phyloP scores from a whole-genome alignment of 2,888 invertebrate genomes.

The Melanophora roralis region DNA sequence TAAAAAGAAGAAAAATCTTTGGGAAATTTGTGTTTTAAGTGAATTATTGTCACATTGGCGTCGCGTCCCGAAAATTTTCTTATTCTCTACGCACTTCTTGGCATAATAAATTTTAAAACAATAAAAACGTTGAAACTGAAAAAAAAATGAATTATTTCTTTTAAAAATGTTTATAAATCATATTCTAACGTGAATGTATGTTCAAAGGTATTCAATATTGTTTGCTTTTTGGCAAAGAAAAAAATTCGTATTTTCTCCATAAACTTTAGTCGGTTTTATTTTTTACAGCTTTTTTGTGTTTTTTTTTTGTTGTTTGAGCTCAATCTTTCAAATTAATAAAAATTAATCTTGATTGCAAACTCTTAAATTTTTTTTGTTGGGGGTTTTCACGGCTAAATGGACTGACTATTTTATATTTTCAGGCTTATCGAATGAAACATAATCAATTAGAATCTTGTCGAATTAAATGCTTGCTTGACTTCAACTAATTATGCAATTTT shows the following conservation, averaged over 20 bases:
- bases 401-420: not conserved
- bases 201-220: not conserved
- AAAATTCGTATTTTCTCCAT: conserved; percentile 9
- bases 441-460: conserved; percentile 57
- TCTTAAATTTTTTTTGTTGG: not conserved
- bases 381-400: not conserved
- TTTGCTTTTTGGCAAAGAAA: not conserved
- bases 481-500: conserved; percentile 69
- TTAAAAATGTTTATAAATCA: conserved; percentile 38
- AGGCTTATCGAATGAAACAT: not conserved
- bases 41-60: conserved; percentile 59
- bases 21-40: conserved; percentile 48
- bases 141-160: conserved; percentile 40
- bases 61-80: conserved; percentile 52
- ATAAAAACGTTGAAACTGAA: not conserved
- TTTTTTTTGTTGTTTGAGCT: not conserved
- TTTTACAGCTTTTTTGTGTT: not conserved
- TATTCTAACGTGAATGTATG: not conserved
- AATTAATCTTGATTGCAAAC: conserved; percentile 24
- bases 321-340: conserved; percentile 3
- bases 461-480: conserved; percentile 67
- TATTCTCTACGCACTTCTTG: conserved; percentile 52
- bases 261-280: not conserved
- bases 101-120: conserved; percentile 46
- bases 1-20: conserved; percentile 32